Evolutionary conservation across 2,888 invertebrate genomes (phyloP).

Genomic region (Polia nebulosa): DNA sequence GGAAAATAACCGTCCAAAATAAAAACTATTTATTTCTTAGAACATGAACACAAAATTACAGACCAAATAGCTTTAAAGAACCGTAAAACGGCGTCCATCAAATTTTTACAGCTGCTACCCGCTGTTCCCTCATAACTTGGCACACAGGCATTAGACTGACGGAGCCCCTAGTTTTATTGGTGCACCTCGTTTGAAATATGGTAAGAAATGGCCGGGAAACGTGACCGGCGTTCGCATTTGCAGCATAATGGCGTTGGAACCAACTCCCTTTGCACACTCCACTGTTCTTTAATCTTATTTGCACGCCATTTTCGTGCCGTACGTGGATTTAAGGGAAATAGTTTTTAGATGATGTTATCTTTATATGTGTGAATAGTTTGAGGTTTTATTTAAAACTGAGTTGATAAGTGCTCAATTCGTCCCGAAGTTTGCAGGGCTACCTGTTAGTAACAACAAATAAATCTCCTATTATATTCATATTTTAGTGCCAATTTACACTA

Average conservation of each 20-base stretch:
- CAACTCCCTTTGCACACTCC: constrained; percentile 54
- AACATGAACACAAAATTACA: constrained; percentile 13
- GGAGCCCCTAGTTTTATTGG: constrained; percentile 75
- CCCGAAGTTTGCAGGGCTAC: neutral
- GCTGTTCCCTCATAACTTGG: constrained; percentile 57
- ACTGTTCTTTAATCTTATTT: constrained; percentile 66
- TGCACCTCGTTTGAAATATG: constrained; percentile 81
- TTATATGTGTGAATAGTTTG: neutral
- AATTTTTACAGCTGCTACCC: constrained; percentile 32
- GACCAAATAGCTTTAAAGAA: neutral
- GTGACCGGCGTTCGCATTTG: constrained; percentile 77
- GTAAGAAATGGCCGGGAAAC: constrained; percentile 77
- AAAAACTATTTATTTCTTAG: neutral
- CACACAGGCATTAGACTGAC: constrained; percentile 58
- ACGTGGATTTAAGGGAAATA: constrained; percentile 45
- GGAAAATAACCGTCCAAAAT: neutral
- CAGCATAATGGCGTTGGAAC: constrained; percentile 64
- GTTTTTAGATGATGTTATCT: constrained; percentile 9
- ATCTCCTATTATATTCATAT: neutral
- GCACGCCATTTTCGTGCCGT: constrained; percentile 55
- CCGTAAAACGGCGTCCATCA: constrained; percentile 29
- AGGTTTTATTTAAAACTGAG: neutral
- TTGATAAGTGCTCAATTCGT: neutral
- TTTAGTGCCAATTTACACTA: constrained; percentile 31
- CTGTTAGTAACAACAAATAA: neutral